Conservation (phyloP, 1,140 invertebrate species). For the Wasmannia auropunctata region DNA sequence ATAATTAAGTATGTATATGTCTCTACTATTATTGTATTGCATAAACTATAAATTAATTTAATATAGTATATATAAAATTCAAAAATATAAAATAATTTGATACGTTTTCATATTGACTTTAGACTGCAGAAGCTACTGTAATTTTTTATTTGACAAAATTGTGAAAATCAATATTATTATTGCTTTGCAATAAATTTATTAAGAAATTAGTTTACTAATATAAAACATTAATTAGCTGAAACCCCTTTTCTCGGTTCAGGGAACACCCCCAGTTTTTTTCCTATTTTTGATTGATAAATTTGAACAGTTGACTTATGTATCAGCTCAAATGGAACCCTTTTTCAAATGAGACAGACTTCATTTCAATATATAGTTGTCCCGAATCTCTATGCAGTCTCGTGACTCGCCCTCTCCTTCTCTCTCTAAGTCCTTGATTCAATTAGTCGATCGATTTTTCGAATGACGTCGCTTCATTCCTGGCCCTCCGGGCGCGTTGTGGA, state of each 20-base stretch:
- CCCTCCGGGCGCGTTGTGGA: conserved; percentile 6
- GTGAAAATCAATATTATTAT: neutral
- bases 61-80: neutral
- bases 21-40: neutral
- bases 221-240: neutral
- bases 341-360: neutral
- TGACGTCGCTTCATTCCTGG: conserved; percentile 52
- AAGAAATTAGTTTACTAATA: neutral
- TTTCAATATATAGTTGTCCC: neutral
- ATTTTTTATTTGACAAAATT: neutral
- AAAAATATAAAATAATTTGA: neutral
- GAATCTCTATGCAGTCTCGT: neutral
- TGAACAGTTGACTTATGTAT: neutral
- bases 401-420: neutral
- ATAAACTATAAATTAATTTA: neutral
- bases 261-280: conserved; percentile 14
- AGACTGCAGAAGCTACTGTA: neutral
- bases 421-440: conserved; percentile 43
- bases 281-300: neutral
- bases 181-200: neutral
- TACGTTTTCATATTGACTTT: neutral
- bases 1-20: neutral
- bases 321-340: neutral
- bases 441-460: conserved; percentile 21
- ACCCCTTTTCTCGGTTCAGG: conserved; percentile 46